A percentile compares a stretch with the other conserved stretches of the same genome.
phyloP scores from a whole-genome alignment of 2,113 vertebrate genomes.

The Polyodon spathula region DNA sequence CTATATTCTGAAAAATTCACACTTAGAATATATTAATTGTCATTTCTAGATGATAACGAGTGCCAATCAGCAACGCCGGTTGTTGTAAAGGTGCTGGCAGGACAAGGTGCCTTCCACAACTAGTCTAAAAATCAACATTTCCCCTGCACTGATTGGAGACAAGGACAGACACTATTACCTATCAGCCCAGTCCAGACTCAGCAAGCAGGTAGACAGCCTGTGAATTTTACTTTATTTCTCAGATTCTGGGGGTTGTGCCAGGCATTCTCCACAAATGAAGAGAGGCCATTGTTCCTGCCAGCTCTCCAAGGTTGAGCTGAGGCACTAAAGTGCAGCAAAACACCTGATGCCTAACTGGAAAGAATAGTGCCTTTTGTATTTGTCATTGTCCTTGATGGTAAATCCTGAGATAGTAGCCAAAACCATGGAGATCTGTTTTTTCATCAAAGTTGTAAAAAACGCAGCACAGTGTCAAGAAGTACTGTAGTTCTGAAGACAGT shows the following conservation, averaged over 20 bases:
- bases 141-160: slow-evolving; percentile 16
- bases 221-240: slow-evolving; percentile 11
- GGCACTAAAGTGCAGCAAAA: too few species aligned
- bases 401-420: too few species aligned
- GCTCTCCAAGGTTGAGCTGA: neutral
- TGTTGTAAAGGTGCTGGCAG: neutral
- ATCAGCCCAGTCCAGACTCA: slow-evolving; percentile 11
- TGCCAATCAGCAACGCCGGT: neutral
- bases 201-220: neutral
- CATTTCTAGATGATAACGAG: neutral
- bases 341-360: too few species aligned
- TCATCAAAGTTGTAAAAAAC: too few species aligned
- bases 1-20: too few species aligned
- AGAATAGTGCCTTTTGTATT: too few species aligned
- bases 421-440: too few species aligned
- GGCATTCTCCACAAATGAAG: slow-evolving; percentile 5
- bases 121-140: slow-evolving; percentile 17
- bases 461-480: too few species aligned
- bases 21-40: too few species aligned
- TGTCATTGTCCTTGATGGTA: too few species aligned
- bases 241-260: slow-evolving; percentile 3
- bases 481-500: too few species aligned
- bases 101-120: slow-evolving; percentile 7
- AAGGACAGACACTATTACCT: slow-evolving; percentile 1
- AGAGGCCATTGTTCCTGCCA: neutral